Evolutionary conservation across 2,888 invertebrate species (phyloP).

Genomic region (Nymphalis c-album): DNA sequence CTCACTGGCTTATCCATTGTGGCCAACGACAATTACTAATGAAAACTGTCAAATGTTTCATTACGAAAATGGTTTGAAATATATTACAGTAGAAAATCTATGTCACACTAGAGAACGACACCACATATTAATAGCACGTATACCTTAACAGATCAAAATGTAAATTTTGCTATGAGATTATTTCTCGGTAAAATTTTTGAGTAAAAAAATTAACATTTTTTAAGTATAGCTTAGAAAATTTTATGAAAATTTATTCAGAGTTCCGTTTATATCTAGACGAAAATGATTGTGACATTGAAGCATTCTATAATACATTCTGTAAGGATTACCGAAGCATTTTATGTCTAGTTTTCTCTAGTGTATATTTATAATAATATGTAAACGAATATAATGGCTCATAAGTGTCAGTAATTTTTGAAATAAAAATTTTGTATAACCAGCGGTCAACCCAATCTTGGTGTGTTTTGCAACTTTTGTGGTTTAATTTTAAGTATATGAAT

Average conservation of each 20-base stretch:
- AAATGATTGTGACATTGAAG: background rate
- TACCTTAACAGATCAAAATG: slow-evolving; percentile 15
- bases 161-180: slow-evolving; percentile 11
- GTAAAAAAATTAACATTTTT: slow-evolving; percentile 5
- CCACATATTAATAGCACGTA: slow-evolving; percentile 20
- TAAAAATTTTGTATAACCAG: background rate
- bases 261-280: background rate
- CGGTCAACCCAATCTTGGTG: background rate
- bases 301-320: background rate
- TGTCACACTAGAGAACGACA: slow-evolving; percentile 24
- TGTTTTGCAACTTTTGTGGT: slow-evolving; percentile 1
- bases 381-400: no score
- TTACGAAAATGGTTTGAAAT: slow-evolving; percentile 12
- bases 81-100: slow-evolving; percentile 32
- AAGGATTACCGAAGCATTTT: background rate
- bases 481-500: background rate
- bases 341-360: background rate
- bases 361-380: background rate
- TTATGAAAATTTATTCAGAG: background rate
- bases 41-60: slow-evolving; percentile 3
- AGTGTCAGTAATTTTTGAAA: background rate
- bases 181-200: background rate
- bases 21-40: slow-evolving; percentile 17
- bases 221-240: slow-evolving; percentile 1
- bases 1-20: slow-evolving; percentile 29